Base-by-base conservation (phyloP, 2,797 vertebrate genomes). In the Cossypha caffra region DNA sequence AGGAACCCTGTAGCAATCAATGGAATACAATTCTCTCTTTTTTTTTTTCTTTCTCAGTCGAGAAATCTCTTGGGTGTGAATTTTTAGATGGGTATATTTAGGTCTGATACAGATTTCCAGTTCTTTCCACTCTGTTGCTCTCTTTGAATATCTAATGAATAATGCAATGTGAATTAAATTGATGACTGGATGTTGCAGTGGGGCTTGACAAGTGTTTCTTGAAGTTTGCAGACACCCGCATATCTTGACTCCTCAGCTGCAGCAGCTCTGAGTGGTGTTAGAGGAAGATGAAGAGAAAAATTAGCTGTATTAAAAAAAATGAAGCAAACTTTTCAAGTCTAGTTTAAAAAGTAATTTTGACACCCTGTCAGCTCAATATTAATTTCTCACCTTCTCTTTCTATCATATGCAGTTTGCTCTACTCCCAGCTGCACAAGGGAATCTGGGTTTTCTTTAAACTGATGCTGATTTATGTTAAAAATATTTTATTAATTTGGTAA, bases 401-500 rank as follows among this genome's bases (percentile, higher is more conserved):
- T 19, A 7, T 57, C 75, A 8, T 59, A 29, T 29, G 51, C 54
- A 58, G 45, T 75, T 85, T 68, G 13, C 19, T 58, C 14, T 76
- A 25, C 33, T 90, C 76, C 38, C 52, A 59, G 81, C 51, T 75
- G 62, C 45, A 78, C 48, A 11, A 51, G 58, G 19, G 52, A 33
- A 73, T 94, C 28, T 77, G 31, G 23, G 77, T 69, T 92, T 84
- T 80, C 82, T 57, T 93, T 82, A 50, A 95, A 64, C 28, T 47
- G 35, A 68, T 73, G 54, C 52, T 96, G 86, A 97, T 90, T 95
- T 88, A 95, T 90, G 42, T 74, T 90, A 68, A 95, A 96, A 94
- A 90, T 91, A 38, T 87, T 92, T 86, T 95, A 95, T 95, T 96
- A 95, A 96, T 97, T 95, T 94, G 20, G 16, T 84, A 95, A 87